phyloP scores from a whole-genome alignment of 37 sponge, comb jelly and placozoan genomes.

The Oopsacas minuta region DNA sequence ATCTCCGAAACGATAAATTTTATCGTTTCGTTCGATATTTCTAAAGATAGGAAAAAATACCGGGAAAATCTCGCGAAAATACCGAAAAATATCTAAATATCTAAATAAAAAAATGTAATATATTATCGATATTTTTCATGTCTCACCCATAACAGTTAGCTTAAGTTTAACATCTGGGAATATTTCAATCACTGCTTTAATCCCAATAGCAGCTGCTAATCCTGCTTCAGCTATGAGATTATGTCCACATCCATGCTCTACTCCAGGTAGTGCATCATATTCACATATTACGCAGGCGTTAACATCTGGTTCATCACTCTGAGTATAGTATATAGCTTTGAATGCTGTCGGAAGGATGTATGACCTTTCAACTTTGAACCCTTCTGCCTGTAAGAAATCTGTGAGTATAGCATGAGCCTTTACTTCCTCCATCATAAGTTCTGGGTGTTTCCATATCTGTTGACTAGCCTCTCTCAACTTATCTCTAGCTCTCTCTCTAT shows the following conservation, averaged over 20 bases:
- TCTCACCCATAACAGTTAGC: conserved; percentile 58
- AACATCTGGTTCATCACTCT: conserved; percentile 31
- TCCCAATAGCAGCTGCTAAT: conserved; percentile 67
- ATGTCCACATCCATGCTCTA: conserved; percentile 92
- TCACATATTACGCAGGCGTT: conserved; percentile 74
- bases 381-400: conserved; percentile 41
- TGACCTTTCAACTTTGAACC: conserved; percentile 51
- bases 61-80: no score
- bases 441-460: conserved; percentile 26
- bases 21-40: no score
- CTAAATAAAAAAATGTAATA: no score
- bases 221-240: conserved; percentile 91
- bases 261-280: conserved; percentile 82
- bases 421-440: conserved; percentile 43
- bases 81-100: no score
- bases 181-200: conserved; percentile 55
- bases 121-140: no score
- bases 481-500: not conserved
- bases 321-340: conserved; percentile 34
- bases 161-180: conserved; percentile 23
- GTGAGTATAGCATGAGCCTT: conserved; percentile 54
- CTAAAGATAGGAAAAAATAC: no score
- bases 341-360: conserved; percentile 68
- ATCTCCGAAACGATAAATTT: no score
- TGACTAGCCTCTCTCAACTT: conserved; percentile 20